Evolutionary conservation across 2,797 vertebrate genomes (phyloP).

Genomic region (Karalla daura): DNA sequence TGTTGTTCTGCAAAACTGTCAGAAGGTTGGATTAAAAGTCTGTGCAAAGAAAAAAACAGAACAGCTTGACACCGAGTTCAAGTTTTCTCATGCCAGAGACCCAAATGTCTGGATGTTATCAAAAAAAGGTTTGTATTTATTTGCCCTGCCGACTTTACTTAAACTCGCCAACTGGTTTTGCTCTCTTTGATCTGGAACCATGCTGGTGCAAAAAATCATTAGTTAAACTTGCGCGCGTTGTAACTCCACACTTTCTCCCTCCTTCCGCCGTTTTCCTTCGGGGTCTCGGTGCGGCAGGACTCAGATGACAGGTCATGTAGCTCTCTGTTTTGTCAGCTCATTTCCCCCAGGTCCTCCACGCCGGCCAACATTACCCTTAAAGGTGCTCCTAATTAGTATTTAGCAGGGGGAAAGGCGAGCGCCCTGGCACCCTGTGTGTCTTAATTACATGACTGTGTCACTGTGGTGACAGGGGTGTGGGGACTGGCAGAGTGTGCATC

Average conservation of each 20-base stretch:
- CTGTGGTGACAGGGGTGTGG: constrained; percentile 77
- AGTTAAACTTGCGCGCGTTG: constrained; percentile 18
- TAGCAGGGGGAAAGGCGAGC: constrained; percentile 73
- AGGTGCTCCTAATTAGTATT: constrained; percentile 79
- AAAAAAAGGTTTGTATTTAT: constrained; percentile 57
- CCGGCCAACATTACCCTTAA: constrained; percentile 77
- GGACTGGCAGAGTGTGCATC: constrained; percentile 65
- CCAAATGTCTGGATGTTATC: constrained; percentile 33
- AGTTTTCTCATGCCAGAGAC: not conserved
- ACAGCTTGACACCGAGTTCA: too few relatives aligned
- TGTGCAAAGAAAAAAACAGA: too few relatives aligned
- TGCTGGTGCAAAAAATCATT: constrained; percentile 62
- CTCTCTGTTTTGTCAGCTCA: constrained; percentile 70
- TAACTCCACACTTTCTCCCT: not conserved
- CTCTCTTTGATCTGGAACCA: constrained; percentile 55
- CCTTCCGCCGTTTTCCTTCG: too few relatives aligned
- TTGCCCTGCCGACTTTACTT: constrained; percentile 42
- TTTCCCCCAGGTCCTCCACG: constrained; percentile 69
- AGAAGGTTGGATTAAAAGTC: too few relatives aligned
- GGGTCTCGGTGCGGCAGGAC: constrained; percentile 25
- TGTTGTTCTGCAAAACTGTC: too few relatives aligned
- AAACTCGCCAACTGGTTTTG: constrained; percentile 23
- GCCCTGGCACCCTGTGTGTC: constrained; percentile 67
- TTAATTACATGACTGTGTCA: constrained; percentile 79
- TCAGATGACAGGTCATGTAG: constrained; percentile 51